Conservation (phyloP, 2,797 vertebrate genomes). For the Zenarchopterus dispar region DNA sequence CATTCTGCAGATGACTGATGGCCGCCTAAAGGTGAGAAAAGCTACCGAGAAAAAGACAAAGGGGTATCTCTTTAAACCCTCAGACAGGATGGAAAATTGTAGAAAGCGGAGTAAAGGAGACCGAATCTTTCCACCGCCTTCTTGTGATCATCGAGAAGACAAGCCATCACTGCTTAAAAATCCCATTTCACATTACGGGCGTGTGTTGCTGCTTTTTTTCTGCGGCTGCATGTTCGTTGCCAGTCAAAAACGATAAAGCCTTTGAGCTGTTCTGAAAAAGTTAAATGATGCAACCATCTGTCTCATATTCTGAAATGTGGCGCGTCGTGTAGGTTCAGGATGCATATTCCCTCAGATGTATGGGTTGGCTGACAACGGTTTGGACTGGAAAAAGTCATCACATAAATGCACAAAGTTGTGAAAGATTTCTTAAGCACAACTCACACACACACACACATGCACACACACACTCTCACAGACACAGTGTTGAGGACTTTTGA, state of each 20-base stretch:
- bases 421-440: no score
- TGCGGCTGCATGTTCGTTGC: slow-evolving; percentile 18
- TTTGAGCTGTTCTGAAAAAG: slow-evolving; percentile 69
- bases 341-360: slow-evolving; percentile 64
- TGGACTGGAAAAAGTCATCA: no score
- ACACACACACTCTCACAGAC: no score
- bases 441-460: no score
- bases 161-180: slow-evolving; percentile 34
- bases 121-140: slow-evolving; percentile 3
- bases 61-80: slow-evolving; percentile 26
- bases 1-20: slow-evolving; percentile 33
- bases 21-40: slow-evolving; percentile 54
- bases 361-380: slow-evolving; percentile 47
- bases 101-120: slow-evolving; percentile 17
- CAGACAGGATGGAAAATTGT: slow-evolving; percentile 13
- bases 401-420: no score
- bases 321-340: slow-evolving; percentile 55
- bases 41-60: slow-evolving; percentile 4
- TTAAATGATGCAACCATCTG: slow-evolving; percentile 70
- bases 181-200: slow-evolving; percentile 42
- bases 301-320: slow-evolving; percentile 63
- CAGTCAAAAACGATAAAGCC: slow-evolving; percentile 51
- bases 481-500: no score
- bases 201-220: slow-evolving; percentile 37
- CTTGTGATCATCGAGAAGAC: slow-evolving; percentile 31